Percentiles rank a stretch among this genome's conserved stretches.
phyloP scores from a whole-genome alignment of 2,113 vertebrate genomes.

The Caranx ignobilis region DNA sequence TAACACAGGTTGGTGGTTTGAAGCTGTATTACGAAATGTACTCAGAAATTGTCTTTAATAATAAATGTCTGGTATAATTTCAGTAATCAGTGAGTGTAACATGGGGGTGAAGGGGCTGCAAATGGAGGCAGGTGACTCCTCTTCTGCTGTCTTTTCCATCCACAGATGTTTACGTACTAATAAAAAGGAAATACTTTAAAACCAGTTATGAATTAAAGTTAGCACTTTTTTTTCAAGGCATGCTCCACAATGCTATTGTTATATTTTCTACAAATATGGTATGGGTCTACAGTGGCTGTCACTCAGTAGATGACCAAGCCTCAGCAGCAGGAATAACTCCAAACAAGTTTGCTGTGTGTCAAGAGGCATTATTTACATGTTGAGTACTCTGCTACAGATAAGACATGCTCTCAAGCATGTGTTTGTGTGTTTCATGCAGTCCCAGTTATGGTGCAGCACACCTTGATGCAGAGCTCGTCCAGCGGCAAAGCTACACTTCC shows the following conservation, averaged over 20 bases:
- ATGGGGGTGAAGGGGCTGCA: background rate
- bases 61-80: background rate
- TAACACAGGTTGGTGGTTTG: background rate
- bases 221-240: background rate
- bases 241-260: background rate
- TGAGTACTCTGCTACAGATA: background rate
- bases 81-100: background rate
- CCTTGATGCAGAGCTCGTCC: slow-evolving; percentile 93
- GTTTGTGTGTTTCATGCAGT: slow-evolving; percentile 76
- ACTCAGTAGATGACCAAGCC: background rate
- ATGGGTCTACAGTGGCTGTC: background rate
- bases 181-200: background rate
- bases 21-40: background rate
- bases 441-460: slow-evolving; percentile 95
- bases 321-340: background rate
- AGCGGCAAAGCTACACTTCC: slow-evolving; percentile 91
- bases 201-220: background rate
- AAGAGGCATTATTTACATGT: slow-evolving; percentile 1
- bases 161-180: slow-evolving; percentile 64
- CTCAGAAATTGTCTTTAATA: background rate
- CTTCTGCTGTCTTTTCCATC: slow-evolving; percentile 18
- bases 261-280: background rate
- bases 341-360: background rate
- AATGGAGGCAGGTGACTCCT: slow-evolving; percentile 29
- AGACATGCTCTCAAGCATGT: background rate